These are phyloP conservation scores for Festucalex cinctus DNA, from an alignment of 2,113 vertebrate species.

Conservation along the genomic window DNA sequence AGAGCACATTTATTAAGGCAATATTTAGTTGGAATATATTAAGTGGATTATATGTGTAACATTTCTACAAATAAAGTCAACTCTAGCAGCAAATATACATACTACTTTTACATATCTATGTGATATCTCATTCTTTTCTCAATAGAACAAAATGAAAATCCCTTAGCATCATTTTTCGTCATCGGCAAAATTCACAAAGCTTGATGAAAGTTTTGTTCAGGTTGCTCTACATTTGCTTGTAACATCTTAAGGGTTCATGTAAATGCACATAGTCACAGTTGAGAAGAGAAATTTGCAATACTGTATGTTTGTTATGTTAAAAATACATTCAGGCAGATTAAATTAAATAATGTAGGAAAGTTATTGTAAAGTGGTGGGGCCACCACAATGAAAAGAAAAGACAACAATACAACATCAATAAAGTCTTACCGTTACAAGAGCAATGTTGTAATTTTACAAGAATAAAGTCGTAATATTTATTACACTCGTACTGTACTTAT, in stretches of 20 bases:
- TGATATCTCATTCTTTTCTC: neutral
- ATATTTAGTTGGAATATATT: slow-evolving; percentile 47
- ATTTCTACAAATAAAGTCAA: slow-evolving; percentile 21
- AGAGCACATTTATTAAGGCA: slow-evolving; percentile 28
- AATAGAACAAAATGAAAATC: neutral
- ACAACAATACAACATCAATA: neutral
- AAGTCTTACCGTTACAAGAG: neutral
- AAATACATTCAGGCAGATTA: neutral
- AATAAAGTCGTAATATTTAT: neutral
- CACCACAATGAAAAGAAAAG: neutral
- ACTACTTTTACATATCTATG: neutral
- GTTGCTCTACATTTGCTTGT: neutral
- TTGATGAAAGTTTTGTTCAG: neutral
- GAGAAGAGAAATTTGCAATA: neutral
- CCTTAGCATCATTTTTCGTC: neutral
- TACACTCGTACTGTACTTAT: neutral
- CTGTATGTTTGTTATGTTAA: neutral
- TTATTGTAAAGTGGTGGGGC: neutral
- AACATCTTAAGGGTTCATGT: neutral
- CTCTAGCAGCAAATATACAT: slow-evolving; percentile 15
- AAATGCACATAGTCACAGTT: neutral
- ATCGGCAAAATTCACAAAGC: neutral
- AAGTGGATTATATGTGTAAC: slow-evolving; percentile 13
- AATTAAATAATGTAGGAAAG: neutral
- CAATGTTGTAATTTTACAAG: neutral